These are phyloP conservation scores for Emberiza fucata DNA, from an alignment of 2,113 vertebrate genomes.

Conservation along the genomic window DNA sequence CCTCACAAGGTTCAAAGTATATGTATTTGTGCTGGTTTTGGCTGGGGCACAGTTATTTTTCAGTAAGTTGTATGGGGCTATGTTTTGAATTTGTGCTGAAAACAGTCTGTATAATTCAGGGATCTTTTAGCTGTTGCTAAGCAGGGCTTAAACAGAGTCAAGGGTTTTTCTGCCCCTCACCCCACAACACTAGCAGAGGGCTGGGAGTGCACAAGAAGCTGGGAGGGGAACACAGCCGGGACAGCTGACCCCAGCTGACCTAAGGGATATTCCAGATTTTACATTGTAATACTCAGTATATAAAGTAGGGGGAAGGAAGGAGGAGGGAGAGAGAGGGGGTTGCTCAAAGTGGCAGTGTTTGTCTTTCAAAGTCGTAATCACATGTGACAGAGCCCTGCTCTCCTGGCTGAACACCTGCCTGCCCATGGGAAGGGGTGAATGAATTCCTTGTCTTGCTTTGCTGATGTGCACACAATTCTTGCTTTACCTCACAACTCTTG, in stretches of 20 bases:
- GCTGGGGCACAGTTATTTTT: background rate
- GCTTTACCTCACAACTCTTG: background rate
- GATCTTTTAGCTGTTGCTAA: background rate
- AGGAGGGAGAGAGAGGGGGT: background rate
- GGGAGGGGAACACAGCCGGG: background rate
- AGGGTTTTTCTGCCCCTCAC: background rate
- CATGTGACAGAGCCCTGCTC: background rate
- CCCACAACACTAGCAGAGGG: background rate
- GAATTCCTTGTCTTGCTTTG: background rate
- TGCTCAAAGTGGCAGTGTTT: background rate
- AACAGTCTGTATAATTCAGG: background rate
- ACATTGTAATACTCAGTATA: background rate
- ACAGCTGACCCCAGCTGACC: background rate
- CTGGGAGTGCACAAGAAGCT: background rate
- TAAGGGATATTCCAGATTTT: background rate
- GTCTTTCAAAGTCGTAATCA: background rate
- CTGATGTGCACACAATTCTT: background rate
- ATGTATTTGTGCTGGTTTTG: background rate
- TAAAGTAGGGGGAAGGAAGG: background rate
- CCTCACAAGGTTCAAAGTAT: conserved; percentile 53
- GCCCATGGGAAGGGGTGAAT: background rate
- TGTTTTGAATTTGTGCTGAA: background rate
- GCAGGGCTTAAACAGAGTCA: background rate
- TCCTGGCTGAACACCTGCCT: background rate
- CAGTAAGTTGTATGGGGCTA: background rate